phyloP scores from a whole-genome alignment of 2,888 invertebrate species.

The Drosophila multiciliata region DNA sequence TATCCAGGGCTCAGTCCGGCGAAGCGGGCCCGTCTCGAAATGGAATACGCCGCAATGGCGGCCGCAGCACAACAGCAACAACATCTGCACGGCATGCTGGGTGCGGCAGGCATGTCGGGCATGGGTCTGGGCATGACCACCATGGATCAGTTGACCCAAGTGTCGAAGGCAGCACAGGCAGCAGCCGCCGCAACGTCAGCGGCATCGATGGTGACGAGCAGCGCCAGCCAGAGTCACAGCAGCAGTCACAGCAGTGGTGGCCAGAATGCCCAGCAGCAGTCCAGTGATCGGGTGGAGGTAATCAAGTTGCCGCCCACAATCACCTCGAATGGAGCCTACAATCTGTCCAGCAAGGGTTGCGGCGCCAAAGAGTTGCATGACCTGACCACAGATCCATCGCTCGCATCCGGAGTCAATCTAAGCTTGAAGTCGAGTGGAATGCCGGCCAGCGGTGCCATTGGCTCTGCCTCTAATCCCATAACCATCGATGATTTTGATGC shows the following conservation, averaged over 20 bases:
- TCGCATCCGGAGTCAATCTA: conserved; percentile 82
- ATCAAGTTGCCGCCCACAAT: conserved; percentile 91
- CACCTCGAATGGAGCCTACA: conserved; percentile 86
- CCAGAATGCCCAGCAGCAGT: conserved; percentile 40
- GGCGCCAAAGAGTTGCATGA: conserved; percentile 82
- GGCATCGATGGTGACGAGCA: conserved; percentile 48
- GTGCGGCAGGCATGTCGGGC: conserved; percentile 63
- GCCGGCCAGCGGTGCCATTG: conserved; percentile 63
- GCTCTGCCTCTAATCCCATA: conserved; percentile 83
- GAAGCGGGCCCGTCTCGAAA: conserved; percentile 85
- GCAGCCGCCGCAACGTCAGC: conserved; percentile 28
- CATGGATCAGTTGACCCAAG: conserved; percentile 60
- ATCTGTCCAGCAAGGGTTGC: conserved; percentile 83
- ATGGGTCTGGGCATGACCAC: conserved; percentile 56
- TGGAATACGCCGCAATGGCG: conserved; percentile 85
- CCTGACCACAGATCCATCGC: conserved; percentile 76
- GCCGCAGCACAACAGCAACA: conserved; percentile 83
- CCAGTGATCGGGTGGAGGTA: conserved; percentile 91
- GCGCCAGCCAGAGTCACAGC: conserved; percentile 38
- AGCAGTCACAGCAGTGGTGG: conserved; percentile 24
- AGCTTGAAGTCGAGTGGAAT: conserved; percentile 79
- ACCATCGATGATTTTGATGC: conserved; percentile 89
- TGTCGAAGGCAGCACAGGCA: conserved; percentile 52
- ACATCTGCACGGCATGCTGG: conserved; percentile 70
- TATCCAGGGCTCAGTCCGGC: conserved; percentile 85